Evolutionary conservation across 2,888 invertebrate genomes (phyloP), one percentile per base, ranked within the genome.

Genomic region (Creontiades dilutus): DNA sequence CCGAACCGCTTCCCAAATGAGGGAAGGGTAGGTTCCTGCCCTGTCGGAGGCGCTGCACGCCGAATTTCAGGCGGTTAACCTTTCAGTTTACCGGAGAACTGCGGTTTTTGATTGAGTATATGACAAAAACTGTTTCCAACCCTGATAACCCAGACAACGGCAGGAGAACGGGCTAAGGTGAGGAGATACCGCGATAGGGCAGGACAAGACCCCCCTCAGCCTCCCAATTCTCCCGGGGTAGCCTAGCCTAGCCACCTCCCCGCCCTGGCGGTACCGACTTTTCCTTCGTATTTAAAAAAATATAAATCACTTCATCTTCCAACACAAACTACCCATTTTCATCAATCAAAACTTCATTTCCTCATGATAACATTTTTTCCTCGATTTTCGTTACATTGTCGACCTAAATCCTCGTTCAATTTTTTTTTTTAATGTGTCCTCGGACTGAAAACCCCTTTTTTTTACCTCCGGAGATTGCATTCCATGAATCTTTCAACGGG

Each of bases 211-310:
- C 57, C 89, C 82, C 89, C 52, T 16, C 61, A 28, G 46, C 23
- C 19, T 68, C 46, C 87, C 61, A 46, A 11, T 19, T 16, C 27
- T 82, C 89, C 89, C 80, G 61, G 81, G 68, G 68, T 89, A 55
- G 61, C 82, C 82, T 57, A 28, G 81, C 89, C 89, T 81, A 55
- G 84, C 85, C 86, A 48, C 86, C 89, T 75, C 47, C 86, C 86
- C 89, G 86, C 85, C 89, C 89, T 78, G 23, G 37, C 0, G 68
- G 19, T 68, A 68, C 68, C 90, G 86, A 68, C 89, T 81, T 48
- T 87, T 76, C 23, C 47, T n/a, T 27, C 28, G 37, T n/a, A 9
- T 76, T 76, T 28, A 37, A 37, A n/a, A n/a, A n/a, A 37, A 37
- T 37, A 37, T 37, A 37, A 37, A 37, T 37, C 52, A 52, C 52